Evolutionary conservation across 1,140 invertebrate genomes (phyloP).

Genomic region (honey bee (Apis mellifera)): DNA sequence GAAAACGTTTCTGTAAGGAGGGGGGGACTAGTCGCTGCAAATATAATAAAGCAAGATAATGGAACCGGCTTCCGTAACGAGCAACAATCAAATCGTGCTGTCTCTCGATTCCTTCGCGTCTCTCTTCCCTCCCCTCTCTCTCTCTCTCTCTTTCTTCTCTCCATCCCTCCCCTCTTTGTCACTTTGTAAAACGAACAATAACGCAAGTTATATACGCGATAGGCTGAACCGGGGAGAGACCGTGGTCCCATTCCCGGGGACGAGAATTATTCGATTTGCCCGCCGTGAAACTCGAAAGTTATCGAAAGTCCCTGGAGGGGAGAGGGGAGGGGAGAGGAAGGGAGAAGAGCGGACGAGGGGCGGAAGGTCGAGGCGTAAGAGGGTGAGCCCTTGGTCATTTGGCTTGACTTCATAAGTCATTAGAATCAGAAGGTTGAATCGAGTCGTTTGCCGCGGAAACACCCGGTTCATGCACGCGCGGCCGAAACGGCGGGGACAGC

Average conservation of each 20-base stretch:
- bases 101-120: conserved; percentile 39
- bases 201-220: conserved; percentile 52
- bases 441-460: conserved; percentile 70
- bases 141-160: not conserved
- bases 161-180: conserved; percentile 34
- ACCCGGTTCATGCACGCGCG: conserved; percentile 58
- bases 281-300: conserved; percentile 68
- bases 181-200: conserved; percentile 34
- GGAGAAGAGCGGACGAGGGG: conserved; percentile 23
- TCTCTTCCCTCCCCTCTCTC: conserved; percentile 17
- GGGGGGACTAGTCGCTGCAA: conserved; percentile 22
- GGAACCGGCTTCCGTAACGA: conserved; percentile 52
- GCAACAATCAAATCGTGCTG: conserved; percentile 43
- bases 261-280: conserved; percentile 75
- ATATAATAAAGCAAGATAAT: conserved; percentile 45
- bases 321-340: no score
- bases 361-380: conserved; percentile 57
- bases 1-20: conserved; percentile 27
- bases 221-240: conserved; percentile 25
- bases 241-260: conserved; percentile 48
- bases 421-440: conserved; percentile 77
- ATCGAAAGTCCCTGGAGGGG: conserved; percentile 60
- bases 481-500: not conserved
- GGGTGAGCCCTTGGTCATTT: conserved; percentile 76
- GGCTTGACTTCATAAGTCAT: conserved; percentile 82